Conservation (phyloP, 2,888 invertebrate species). For the Melanotus villosus region DNA sequence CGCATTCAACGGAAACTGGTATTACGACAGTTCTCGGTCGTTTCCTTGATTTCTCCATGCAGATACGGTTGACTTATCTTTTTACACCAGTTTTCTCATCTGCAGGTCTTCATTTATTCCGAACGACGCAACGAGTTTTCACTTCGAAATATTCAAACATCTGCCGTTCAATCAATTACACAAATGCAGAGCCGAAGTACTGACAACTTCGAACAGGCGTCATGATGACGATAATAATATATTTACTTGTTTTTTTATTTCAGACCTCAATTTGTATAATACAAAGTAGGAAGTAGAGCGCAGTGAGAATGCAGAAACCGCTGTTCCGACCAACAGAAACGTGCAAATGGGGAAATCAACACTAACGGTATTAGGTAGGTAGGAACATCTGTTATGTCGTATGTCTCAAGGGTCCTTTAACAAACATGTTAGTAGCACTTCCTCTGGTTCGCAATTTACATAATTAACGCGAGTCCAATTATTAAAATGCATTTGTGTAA, state of each 20-base stretch:
- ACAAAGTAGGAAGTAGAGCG: conserved; percentile 36
- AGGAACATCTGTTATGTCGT: conserved; percentile 48
- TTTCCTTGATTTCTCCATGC: neutral
- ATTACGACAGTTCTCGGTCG: neutral
- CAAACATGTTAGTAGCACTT: conserved; percentile 38
- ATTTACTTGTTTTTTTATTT: neutral
- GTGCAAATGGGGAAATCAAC: conserved; percentile 46
- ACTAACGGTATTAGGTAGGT: conserved; percentile 45
- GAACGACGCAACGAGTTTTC: too few species aligned
- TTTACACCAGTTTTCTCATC: neutral
- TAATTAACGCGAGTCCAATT: conserved; percentile 43
- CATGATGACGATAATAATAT: too few species aligned
- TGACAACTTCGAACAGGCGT: neutral
- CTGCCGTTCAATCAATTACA: too few species aligned
- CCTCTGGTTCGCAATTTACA: conserved; percentile 32
- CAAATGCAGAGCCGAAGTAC: neutral
- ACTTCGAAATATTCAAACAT: too few species aligned
- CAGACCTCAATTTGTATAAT: conserved; percentile 11
- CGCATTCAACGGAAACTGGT: neutral
- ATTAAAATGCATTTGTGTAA: conserved; percentile 26
- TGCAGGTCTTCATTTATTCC: too few species aligned
- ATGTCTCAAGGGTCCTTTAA: conserved; percentile 45
- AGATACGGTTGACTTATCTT: neutral
- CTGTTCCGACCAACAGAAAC: conserved; percentile 36
- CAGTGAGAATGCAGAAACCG: conserved; percentile 44